A percentile compares a stretch with the other conserved stretches of the same genome.
Evolutionary conservation across 2,888 invertebrate species (phyloP).

Genomic region (Drosophila maculinotata): DNA sequence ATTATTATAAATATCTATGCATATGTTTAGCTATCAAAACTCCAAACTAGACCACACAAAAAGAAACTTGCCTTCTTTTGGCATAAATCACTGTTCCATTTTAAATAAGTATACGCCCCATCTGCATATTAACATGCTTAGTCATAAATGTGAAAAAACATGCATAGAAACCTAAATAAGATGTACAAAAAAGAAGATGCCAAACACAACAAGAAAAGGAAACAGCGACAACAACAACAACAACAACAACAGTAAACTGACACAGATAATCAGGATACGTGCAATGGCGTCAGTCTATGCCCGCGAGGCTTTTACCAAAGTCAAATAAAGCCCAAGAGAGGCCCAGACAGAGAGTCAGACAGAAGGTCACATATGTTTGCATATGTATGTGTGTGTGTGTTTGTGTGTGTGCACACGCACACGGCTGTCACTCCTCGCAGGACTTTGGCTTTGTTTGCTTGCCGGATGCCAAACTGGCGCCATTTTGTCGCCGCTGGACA

Average conservation of each 20-base stretch:
- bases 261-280: conserved; percentile 51
- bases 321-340: conserved; percentile 54
- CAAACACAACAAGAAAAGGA: conserved; percentile 19
- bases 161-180: conserved; percentile 47
- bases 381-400: not conserved
- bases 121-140: conserved; percentile 63
- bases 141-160: conserved; percentile 58
- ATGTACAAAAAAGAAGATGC: conserved; percentile 25
- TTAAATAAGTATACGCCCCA: conserved; percentile 35
- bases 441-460: conserved; percentile 38
- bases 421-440: conserved; percentile 9
- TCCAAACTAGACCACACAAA: not conserved
- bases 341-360: conserved; percentile 50
- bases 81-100: conserved; percentile 61
- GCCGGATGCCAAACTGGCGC: conserved; percentile 45
- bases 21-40: not conserved
- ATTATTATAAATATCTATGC: not conserved
- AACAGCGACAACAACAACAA: not conserved
- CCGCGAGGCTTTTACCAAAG: conserved; percentile 44
- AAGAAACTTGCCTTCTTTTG: conserved; percentile 8
- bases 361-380: conserved; percentile 28
- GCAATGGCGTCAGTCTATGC: conserved; percentile 58
- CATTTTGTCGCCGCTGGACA: conserved; percentile 55
- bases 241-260: conserved; percentile 13
- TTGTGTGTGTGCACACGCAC: conserved; percentile 6